Conservation (phyloP, 1,140 invertebrate genomes). For the Nephila pilipes region DNA sequence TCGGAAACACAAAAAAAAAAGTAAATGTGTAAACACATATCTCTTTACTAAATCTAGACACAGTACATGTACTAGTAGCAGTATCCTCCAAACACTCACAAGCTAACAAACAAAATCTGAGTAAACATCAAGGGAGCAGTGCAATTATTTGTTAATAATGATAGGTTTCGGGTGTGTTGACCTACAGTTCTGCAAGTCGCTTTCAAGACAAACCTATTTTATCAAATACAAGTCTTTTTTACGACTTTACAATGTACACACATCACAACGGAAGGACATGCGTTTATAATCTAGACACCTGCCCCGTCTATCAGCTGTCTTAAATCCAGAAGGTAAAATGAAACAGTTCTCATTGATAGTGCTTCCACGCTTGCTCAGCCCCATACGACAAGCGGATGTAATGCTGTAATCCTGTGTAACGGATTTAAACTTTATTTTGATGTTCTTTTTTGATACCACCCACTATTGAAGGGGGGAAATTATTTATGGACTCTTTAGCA, state of each 20-base stretch:
- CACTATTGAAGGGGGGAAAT: too few relatives aligned
- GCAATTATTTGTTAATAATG: background rate
- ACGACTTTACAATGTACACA: background rate
- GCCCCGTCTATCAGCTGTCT: slow-evolving; percentile 8
- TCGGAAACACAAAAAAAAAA: too few relatives aligned
- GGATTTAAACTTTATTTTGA: too few relatives aligned
- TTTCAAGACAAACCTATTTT: background rate
- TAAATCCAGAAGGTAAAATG: background rate
- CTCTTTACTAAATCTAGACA: too few relatives aligned
- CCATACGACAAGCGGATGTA: background rate
- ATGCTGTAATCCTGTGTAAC: background rate
- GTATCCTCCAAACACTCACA: background rate
- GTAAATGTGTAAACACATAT: too few relatives aligned
- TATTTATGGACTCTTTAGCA: too few relatives aligned
- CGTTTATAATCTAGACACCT: background rate
- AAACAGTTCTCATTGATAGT: background rate
- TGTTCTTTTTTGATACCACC: too few relatives aligned
- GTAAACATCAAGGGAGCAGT: background rate
- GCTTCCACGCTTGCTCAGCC: background rate
- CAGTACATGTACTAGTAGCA: background rate
- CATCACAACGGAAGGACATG: too few relatives aligned
- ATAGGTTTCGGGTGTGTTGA: background rate
- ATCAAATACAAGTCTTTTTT: background rate
- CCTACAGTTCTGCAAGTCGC: background rate
- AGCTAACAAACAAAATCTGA: background rate